Evolutionary conservation across 2,797 vertebrate species (phyloP).

Genomic region (Xenopus petersii): DNA sequence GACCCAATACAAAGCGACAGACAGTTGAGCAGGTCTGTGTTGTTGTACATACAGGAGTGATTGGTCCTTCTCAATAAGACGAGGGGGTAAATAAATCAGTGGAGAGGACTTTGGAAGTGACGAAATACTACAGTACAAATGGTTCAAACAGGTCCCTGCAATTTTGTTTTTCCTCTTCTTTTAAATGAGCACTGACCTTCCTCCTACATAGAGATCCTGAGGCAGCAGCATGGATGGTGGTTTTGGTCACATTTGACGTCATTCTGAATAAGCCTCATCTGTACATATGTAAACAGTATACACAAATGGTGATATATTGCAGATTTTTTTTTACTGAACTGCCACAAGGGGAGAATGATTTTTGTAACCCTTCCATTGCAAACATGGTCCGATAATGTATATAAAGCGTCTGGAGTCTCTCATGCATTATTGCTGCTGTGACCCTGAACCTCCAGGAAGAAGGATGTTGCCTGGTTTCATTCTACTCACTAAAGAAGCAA

Average conservation of each 20-base stretch:
- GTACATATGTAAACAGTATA: conserved; percentile 23
- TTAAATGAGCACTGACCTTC: not conserved
- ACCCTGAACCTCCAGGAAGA: conserved; percentile 11
- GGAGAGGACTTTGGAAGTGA: not conserved
- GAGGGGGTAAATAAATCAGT: not conserved
- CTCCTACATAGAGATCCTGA: not conserved
- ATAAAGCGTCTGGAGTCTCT: not conserved
- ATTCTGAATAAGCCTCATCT: not conserved
- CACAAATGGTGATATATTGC: conserved; percentile 19
- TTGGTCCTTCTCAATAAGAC: not conserved
- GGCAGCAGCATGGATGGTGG: not conserved
- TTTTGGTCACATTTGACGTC: not conserved
- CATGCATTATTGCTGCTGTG: conserved; percentile 30
- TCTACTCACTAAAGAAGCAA: not conserved
- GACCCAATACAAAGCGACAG: not conserved
- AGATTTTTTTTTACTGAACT: not conserved
- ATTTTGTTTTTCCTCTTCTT: not conserved
- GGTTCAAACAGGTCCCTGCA: not conserved
- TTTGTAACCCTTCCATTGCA: not conserved
- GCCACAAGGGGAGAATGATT: too few species aligned
- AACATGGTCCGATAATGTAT: not conserved
- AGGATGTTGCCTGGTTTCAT: not conserved
- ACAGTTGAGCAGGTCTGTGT: not conserved
- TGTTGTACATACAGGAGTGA: not conserved
- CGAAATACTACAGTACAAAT: not conserved